Base-by-base conservation (phyloP, 2,113 vertebrate species). In the Boulengeromyrus knoepffleri region DNA sequence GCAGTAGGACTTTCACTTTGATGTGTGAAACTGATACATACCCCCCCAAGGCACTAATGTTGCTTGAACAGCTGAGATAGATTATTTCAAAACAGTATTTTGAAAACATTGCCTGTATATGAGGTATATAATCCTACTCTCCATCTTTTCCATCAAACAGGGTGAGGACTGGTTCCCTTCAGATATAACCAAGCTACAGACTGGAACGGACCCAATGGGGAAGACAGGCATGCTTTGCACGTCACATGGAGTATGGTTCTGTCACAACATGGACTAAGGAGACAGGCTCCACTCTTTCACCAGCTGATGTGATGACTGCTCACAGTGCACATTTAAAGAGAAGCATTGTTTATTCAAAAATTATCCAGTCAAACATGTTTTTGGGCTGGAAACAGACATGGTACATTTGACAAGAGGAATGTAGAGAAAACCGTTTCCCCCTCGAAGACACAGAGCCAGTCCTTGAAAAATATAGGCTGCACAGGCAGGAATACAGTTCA, bases 1-100 rank as follows among this genome's bases (percentile, higher is more conserved):
- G 66, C 47, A 45, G 46, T n/a, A 15, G 31, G 70, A 15, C 77
- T 42, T 83, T 53, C 39, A 36, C 88, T 89, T 47, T 83, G 88
- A 83, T 52, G 88, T 83, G 70, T 89, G 70, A 83, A 89, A 89
- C 88, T 80, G 88, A 89, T 89, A 89, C 88, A 80, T 80, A 17
- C 88, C 88, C 70, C 15, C 53, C 53, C 53, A 15, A 36, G 31
- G 31, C 31, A 1, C 31, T 36, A 17, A 83, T 89, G 49, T 74
- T 89, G 70, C 70, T 77, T 53, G 88, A 77, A 89, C 88, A 89
- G 88, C 88, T 89, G 88, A 89, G 31, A 53, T 39, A 74, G 31
- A 53, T 80, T 89, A 70, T 89, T 80, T 89, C 46, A 83, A 74
- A 53, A 89, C 77, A 47, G 27, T 89, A 27, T 83, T 89, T 49